Evolutionary conservation across 2,113 vertebrate genomes (phyloP), one percentile per base, ranked within the genome.

Genomic region (Phyllostomus discolor): DNA sequence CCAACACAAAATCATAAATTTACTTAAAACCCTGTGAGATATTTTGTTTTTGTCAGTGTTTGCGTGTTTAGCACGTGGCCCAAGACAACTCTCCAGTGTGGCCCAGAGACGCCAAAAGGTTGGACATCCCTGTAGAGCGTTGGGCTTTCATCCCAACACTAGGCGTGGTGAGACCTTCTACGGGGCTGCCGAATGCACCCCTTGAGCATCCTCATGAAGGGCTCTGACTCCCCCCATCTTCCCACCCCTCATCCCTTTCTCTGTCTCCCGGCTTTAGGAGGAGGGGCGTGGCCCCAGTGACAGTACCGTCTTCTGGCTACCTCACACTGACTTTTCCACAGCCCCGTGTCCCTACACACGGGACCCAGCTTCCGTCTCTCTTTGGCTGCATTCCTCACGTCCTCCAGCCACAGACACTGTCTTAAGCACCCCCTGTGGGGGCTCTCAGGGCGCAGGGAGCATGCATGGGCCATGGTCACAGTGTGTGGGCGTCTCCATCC

Each of bases 201-300:
- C 19, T n/a, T 4, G 4, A 43, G 24, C 0, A 2, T 85, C n/a
- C 59, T 48, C 50, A 5, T 0, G 9, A 67, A 14, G 70, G 41
- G 10, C 11, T 10, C 14, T 4, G 0, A 0, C 15, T 10, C 33
- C 31, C 8, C 4, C 2, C 64, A 19, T 38, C 79, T 19, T 69
- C 41, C 80, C 43, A 1, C 11, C 62, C 24, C 1, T 24, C 19
- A 24, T 14, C 14, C 16, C 14, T 57, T 41, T 73, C n/a, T 76
- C 48, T 67, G 24, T 83, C 35, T 75, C 57, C 12, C 5, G 24
- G 31, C 57, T 70, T 78, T 38, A 31, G 28, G 33, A 59, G n/a
- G 50, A 59, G 69, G 59, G 7, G 9, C 1, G 1, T 57, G 62
- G 69, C 46, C 41, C 52, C 48, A 67, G 2, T 10, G 69, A 84